Conservation (phyloP, 2,113 vertebrate genomes). For the Cryptotis parvus region DNA sequence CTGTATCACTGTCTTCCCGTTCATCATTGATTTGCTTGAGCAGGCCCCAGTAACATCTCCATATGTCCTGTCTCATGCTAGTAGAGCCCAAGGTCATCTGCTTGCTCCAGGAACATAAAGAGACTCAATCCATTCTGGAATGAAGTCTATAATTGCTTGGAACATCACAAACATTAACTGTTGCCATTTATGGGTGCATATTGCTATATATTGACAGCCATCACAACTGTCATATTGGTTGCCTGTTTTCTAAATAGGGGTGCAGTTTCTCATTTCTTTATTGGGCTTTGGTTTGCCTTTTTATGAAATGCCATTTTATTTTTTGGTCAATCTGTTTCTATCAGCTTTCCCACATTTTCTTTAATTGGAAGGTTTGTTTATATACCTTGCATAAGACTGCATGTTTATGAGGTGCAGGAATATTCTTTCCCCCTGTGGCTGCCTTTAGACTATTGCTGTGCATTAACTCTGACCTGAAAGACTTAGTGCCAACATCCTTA, state of each 20-base stretch:
- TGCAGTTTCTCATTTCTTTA: background rate
- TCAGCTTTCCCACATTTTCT: background rate
- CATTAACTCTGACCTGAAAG: background rate
- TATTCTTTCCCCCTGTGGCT: background rate
- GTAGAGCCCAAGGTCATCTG: no score
- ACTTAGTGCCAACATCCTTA: background rate
- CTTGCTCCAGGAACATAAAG: no score
- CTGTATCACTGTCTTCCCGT: no score
- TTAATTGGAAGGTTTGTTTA: background rate
- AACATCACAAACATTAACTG: background rate
- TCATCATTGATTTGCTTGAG: no score
- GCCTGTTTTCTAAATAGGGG: background rate
- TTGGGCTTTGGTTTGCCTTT: background rate
- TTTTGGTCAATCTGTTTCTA: background rate
- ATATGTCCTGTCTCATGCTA: no score
- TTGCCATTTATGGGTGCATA: background rate
- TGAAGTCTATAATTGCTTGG: no score
- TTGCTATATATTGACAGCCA: no score
- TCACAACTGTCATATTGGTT: background rate
- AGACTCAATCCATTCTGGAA: no score
- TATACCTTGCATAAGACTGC: no score
- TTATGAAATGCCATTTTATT: background rate
- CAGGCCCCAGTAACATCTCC: no score
- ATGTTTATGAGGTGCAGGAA: no score
- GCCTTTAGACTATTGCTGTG: background rate